These are phyloP conservation scores for Nomada ruficornis DNA, from an alignment of 2,888 invertebrate species.

Conservation along the genomic window DNA sequence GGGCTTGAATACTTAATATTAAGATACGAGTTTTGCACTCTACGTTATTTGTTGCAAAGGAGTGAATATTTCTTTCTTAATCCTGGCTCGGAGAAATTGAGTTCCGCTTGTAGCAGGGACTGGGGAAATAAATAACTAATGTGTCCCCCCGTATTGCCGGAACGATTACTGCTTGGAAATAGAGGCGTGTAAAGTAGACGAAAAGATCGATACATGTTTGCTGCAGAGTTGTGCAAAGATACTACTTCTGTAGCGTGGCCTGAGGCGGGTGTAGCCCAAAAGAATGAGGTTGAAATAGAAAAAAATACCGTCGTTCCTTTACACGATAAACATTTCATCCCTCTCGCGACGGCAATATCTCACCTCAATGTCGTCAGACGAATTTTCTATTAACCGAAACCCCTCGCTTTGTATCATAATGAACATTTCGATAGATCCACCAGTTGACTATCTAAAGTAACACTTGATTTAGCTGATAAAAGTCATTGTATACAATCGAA, in stretches of 20 bases:
- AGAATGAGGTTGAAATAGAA: conserved; percentile 19
- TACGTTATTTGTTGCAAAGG: not conserved
- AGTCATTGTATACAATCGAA: not conserved
- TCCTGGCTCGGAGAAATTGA: not conserved
- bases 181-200: conserved; percentile 60
- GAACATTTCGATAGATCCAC: conserved; percentile 47
- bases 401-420: conserved; percentile 33
- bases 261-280: conserved; percentile 14
- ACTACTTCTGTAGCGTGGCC: conserved; percentile 7
- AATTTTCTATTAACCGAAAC: conserved; percentile 57
- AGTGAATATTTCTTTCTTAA: not conserved
- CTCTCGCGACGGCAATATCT: conserved; percentile 71
- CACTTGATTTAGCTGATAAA: conserved; percentile 24
- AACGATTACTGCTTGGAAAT: conserved; percentile 60
- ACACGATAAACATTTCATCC: conserved; percentile 68
- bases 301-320: conserved; percentile 56
- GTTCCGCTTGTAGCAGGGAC: conserved; percentile 16
- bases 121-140: conserved; percentile 57
- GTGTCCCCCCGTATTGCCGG: conserved; percentile 33
- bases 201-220: conserved; percentile 40
- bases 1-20: no score
- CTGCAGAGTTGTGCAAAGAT: conserved; percentile 28
- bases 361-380: conserved; percentile 60
- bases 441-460: conserved; percentile 53
- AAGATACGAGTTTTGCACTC: no score